Evolutionary conservation across 2,888 invertebrate species (phyloP), one percentile per base, ranked within the genome.

Genomic region (Tachina lurida): DNA sequence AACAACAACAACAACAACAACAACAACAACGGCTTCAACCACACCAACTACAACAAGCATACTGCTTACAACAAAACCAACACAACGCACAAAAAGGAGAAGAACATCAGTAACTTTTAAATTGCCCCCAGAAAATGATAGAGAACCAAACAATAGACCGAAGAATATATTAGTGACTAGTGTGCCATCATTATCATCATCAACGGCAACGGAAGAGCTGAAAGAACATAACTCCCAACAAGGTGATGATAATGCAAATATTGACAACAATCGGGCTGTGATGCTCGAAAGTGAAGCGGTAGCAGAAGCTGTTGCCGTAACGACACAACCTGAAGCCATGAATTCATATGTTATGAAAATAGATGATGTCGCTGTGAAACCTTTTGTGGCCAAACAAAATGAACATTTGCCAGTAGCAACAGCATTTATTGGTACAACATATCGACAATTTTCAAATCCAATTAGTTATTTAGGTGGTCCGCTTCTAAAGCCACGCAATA

Each of bases 381-480:
- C 89, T 54, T 90, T 91, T 87, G 88, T 89, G 47, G 87, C 88
- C 45, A 89, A 87, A 81, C 76, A 82, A 67, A 89, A 88, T 88
- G 67, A 87, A 63, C 56, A 76, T 41, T 19, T 81, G 43, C 86
- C 81, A 63, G 82, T 90, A 60, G 90, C 93, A 52, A 95, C 95
- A 47, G 92, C 94, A 76, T 95, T 93, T 89, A 91, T 95, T 54
- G 93, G 94, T 84, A 94, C 94, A 71, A 91, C 93, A 81, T 93
- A 91, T 89, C 90, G 93, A 12, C 91, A 92, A 87, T 95, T 94
- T 91, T 94, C 93, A 84, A 95, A 95, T 93, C 96, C 96, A 63
- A 93, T 96, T 89, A 95, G 95, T 91, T 96, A 96, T 91, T 93
- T 96, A 88, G 95, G 95, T 84, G 95, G 95, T 78, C 95, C 95